Percentiles rank a stretch among this genome's conserved stretches.
Conservation (phyloP, 2,113 vertebrate species). For the Phrynosoma blainvillii region DNA sequence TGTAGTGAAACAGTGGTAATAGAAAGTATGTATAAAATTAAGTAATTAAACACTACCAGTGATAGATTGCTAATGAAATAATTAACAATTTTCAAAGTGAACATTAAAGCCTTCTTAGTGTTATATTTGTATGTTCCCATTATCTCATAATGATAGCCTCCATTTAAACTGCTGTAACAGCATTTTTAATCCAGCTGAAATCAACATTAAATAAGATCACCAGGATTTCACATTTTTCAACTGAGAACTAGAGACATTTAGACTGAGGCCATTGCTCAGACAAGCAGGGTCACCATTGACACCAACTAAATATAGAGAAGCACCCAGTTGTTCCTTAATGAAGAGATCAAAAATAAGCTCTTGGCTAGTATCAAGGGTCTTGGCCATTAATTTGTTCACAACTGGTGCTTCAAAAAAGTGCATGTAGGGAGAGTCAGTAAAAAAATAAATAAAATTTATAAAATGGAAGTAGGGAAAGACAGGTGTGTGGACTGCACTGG, state of each 20-base stretch:
- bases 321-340: background rate
- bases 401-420: background rate
- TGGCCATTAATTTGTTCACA: background rate
- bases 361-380: background rate
- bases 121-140: constrained; percentile 1
- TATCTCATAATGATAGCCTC: constrained; percentile 22
- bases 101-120: background rate
- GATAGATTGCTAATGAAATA: background rate
- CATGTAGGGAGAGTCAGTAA: background rate
- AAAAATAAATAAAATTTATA: too few relatives aligned
- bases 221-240: constrained; percentile 32
- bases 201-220: constrained; percentile 21
- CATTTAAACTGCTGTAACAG: constrained; percentile 9
- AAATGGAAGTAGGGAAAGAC: background rate
- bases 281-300: background rate
- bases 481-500: too few relatives aligned
- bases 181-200: constrained; percentile 28
- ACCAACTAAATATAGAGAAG: too few relatives aligned
- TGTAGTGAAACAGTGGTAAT: constrained; percentile 1
- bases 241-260: constrained; percentile 1
- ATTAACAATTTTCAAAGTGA: background rate
- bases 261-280: constrained; percentile 25
- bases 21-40: background rate
- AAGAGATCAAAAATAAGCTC: background rate
- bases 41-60: background rate